These are phyloP conservation scores for human (Homo sapiens) DNA, from an alignment of 2,113 vertebrate genomes.

Conservation along the genomic window DNA sequence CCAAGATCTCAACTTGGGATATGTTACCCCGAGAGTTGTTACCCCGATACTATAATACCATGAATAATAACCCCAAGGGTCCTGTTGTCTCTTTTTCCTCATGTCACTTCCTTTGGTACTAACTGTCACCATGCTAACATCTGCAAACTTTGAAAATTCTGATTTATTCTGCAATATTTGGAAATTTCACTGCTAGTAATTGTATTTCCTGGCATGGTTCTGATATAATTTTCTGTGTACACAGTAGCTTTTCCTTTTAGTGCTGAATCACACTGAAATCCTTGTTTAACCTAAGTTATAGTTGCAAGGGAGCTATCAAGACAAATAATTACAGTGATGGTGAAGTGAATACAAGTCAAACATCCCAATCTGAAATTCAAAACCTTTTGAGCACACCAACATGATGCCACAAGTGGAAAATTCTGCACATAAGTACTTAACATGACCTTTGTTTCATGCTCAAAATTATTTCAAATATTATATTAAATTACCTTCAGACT, in stretches of 20 bases:
- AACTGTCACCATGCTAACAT: neutral
- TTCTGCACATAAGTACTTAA: neutral
- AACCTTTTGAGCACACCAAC: neutral
- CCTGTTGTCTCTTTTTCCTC: neutral
- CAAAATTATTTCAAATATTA: neutral
- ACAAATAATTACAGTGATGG: neutral
- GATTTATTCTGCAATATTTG: conserved; percentile 43
- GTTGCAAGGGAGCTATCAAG: neutral
- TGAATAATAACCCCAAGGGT: neutral
- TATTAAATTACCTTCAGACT: neutral
- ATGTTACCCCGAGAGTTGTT: neutral
- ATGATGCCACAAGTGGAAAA: neutral
- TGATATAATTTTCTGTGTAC: conserved; percentile 4
- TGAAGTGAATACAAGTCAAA: neutral
- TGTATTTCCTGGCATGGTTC: neutral
- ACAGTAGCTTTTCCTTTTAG: neutral
- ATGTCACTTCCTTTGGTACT: neutral
- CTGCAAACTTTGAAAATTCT: conserved; percentile 3
- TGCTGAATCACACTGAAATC: conserved; percentile 16
- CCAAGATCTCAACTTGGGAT: neutral
- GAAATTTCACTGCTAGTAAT: conserved; percentile 9
- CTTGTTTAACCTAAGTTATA: conserved; percentile 1
- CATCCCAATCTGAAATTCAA: neutral
- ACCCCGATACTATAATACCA: neutral
- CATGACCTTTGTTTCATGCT: neutral